Conservation (phyloP, 2,888 invertebrate genomes). For the Himalopsyche tibetana region DNA sequence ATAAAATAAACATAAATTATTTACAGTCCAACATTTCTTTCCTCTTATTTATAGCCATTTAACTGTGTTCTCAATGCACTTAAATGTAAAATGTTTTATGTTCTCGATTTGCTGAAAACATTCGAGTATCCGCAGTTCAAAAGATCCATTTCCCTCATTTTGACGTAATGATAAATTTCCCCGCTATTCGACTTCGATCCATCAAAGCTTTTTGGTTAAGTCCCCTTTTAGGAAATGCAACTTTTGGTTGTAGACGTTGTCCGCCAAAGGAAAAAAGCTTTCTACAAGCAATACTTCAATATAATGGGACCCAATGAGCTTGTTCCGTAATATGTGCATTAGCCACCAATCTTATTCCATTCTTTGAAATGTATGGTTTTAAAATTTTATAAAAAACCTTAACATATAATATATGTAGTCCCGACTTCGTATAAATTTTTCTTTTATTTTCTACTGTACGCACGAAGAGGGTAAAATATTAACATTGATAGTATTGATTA, state of each 20-base stretch:
- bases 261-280: not conserved
- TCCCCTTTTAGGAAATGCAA: conserved; percentile 22
- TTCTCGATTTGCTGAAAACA: not conserved
- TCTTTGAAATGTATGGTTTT: no score
- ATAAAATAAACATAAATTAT: not conserved
- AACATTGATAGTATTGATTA: no score
- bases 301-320: not conserved
- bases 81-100: conserved; percentile 9
- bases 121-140: conserved; percentile 20
- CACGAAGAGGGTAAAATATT: no score
- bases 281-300: not conserved
- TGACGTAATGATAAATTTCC: conserved; percentile 30
- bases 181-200: conserved; percentile 3
- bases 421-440: no score
- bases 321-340: not conserved
- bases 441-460: no score
- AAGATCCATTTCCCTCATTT: not conserved
- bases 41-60: not conserved
- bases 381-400: no score
- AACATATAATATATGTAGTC: no score
- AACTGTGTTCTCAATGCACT: conserved; percentile 15
- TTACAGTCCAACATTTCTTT: not conserved
- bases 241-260: conserved; percentile 7
- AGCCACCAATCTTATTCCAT: no score
- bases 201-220: conserved; percentile 35